Conservation (phyloP, 2,888 invertebrate genomes). For the Agrotis segetum region DNA sequence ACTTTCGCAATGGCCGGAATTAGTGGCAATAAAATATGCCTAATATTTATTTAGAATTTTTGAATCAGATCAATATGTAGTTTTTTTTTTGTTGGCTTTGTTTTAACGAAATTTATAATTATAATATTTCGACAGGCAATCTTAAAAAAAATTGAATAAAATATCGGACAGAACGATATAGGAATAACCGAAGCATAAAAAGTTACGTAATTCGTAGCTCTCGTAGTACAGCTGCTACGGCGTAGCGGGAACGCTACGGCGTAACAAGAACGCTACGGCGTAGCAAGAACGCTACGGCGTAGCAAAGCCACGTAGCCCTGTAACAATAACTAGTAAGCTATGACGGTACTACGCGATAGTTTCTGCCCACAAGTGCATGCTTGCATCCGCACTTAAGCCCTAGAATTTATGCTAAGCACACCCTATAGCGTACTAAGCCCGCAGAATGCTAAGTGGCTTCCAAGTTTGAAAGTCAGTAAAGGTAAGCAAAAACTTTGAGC, state of each 20-base stretch:
- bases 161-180: not conserved
- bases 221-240: conserved; percentile 15
- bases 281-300: conserved; percentile 30
- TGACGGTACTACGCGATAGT: conserved; percentile 9
- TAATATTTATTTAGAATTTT: no score
- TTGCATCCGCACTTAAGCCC: conserved; percentile 21
- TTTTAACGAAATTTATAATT: no score
- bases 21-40: no score
- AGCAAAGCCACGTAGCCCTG: conserved; percentile 18
- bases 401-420: conserved; percentile 37
- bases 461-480: conserved; percentile 7
- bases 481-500: not conserved
- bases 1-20: no score
- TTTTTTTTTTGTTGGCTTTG: no score
- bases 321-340: conserved; percentile 1
- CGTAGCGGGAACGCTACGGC: conserved; percentile 24
- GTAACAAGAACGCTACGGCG: conserved; percentile 32
- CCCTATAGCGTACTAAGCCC: conserved; percentile 11
- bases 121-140: not conserved
- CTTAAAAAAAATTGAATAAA: not conserved
- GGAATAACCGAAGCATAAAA: not conserved
- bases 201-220: not conserved
- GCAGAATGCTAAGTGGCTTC: conserved; percentile 29
- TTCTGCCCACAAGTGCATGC: conserved; percentile 29
- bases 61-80: no score